Base-by-base conservation (phyloP, 2,888 invertebrate genomes). In the Caenorhabditis sp. region DNA sequence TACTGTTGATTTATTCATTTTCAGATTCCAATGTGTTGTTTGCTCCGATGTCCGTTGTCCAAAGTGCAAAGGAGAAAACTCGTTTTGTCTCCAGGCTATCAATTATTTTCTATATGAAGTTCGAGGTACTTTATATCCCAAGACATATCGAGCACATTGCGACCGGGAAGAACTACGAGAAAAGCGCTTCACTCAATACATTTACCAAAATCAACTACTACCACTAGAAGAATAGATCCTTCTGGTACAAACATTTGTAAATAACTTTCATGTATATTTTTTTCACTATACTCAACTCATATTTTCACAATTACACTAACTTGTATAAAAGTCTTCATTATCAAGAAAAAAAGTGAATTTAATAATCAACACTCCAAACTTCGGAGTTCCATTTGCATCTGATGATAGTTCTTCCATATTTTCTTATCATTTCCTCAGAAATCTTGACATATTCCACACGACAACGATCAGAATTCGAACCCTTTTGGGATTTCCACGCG, bases 331-430 rank as follows among this genome's bases (percentile, higher is more conserved):
- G 7, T 17, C 12, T 43, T 43, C 14, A 43, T 43, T 43, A 43
- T 43, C 3, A 43, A 14, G 12, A 2, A 43, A 43, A 43, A 17
- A 17, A 43, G 43, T 43, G 17, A 17, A 50, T 17, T 71, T 57
- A 79, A 59, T 79, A 79, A 60, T 79, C 79, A 8, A 79, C 79
- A 49, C 65, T 67, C 79, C 79, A 79, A 38, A 79, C 83, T 69
- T 82, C 77, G 31, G 76, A 76, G 56, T 83, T 82, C 83, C 83
- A 81, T 69, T 83, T 78, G 67, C 65, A 70, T 12, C 81, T 63
- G 17, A 72, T 65, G 31, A 80, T 78, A 27, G 61, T 73, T 49
- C 81, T 61, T 10, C 70, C 76, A 31, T 81, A 81, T 54, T 75
- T 77, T 49, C 67, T 66, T 10, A 83, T 83, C 83, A 83, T 81